Conservation (phyloP, 2,888 invertebrate species). For the Drosophila longiperda region DNA sequence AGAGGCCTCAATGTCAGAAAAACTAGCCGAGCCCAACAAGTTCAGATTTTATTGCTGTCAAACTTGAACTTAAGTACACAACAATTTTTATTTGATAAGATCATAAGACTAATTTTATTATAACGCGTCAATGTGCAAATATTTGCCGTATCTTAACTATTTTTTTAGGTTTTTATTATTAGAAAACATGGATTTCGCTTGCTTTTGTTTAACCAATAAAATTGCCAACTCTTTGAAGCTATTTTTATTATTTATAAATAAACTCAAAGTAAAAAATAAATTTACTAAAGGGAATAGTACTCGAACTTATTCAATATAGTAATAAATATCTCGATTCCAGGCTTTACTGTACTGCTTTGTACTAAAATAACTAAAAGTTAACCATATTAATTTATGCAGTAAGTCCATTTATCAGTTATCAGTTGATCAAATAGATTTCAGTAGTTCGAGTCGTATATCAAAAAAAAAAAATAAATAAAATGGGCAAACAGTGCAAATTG, state of each 20-base stretch:
- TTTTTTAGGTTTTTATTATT: conserved; percentile 3
- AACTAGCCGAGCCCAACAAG: conserved; percentile 19
- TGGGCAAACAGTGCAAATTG: conserved; percentile 5
- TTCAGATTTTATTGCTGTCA: conserved; percentile 26
- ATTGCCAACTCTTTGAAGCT: no score
- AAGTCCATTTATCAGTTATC: conserved; percentile 26
- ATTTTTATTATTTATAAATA: not conserved
- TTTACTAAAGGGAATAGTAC: not conserved
- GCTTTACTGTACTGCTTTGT: not conserved
- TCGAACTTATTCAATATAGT: not conserved
- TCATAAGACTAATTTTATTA: conserved; percentile 45
- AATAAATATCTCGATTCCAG: not conserved
- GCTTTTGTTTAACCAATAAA: not conserved
- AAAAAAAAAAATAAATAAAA: not conserved
- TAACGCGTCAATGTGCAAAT: not conserved
- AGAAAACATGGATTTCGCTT: not conserved
- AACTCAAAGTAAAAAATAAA: not conserved
- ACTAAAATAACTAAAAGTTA: conserved; percentile 2
- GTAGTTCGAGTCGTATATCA: conserved; percentile 25
- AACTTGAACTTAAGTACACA: conserved; percentile 44
- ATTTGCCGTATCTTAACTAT: not conserved
- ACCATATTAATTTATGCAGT: conserved; percentile 16
- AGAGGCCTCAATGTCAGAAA: conserved; percentile 27
- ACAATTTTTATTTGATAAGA: conserved; percentile 1
- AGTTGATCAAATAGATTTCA: conserved; percentile 18